Percentiles rank a stretch among this genome's conserved stretches.
Evolutionary conservation across 1,140 invertebrate species (phyloP).

Genomic region (Coptotermes formosanus): DNA sequence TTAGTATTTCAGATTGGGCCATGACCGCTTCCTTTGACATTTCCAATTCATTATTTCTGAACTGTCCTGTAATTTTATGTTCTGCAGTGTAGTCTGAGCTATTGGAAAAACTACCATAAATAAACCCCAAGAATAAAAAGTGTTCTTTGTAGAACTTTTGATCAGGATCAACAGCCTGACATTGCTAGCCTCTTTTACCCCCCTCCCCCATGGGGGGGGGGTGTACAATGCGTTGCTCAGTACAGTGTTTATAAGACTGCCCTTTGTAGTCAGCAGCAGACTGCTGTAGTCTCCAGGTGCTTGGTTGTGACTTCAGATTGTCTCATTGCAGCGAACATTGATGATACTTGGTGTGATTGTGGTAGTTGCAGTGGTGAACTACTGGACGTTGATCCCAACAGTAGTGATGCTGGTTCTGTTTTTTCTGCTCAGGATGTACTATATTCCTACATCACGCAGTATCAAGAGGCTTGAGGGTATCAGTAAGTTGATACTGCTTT

Average conservation of each 20-base stretch:
- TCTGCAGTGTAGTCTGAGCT: too few relatives aligned
- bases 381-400: constrained; percentile 60
- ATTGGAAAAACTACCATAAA: too few relatives aligned
- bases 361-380: constrained; percentile 60
- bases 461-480: constrained; percentile 70
- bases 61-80: too few relatives aligned
- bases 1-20: too few relatives aligned
- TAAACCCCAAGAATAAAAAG: too few relatives aligned
- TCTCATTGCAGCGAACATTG: constrained; percentile 57
- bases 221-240: neutral
- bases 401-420: constrained; percentile 59
- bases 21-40: too few relatives aligned
- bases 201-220: neutral
- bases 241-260: neutral
- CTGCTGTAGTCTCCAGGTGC: too few relatives aligned
- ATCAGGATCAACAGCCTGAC: too few relatives aligned
- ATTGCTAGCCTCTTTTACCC: neutral
- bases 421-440: constrained; percentile 60
- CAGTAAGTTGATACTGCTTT: constrained; percentile 50
- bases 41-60: too few relatives aligned
- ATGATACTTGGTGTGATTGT: constrained; percentile 65
- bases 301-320: constrained; percentile 48
- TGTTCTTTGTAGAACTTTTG: too few relatives aligned
- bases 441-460: constrained; percentile 65
- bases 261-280: neutral